Base-by-base conservation (phyloP, 64 coral and sea anemone species). In the Cladopsammia gracilis region DNA sequence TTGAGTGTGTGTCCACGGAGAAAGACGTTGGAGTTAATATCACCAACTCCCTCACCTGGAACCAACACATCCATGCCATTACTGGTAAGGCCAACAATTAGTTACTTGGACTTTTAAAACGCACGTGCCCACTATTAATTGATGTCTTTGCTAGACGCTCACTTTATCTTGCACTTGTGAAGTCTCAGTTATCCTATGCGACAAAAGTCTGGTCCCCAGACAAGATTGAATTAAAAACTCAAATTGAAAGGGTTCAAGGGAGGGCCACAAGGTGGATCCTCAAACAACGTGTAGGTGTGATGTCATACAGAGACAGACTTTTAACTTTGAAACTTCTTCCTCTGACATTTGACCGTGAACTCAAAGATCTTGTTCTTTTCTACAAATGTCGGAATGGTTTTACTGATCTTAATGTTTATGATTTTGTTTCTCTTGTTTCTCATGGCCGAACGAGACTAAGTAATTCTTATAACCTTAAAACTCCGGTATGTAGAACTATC, bases 71-170 rank as follows among this genome's bases (percentile, higher is more conserved):
- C 13, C 20, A 12, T 1, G 16, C 13, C 4, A 15, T 77, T 77
- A 26, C 25, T 25, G 78, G 52, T 25, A 82, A 82, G 59, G 78
- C 56, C 0, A 82, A 82, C 24, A 82, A n/a, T n/a, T n/a, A 82
- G 78, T 52, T 82, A 5, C 62, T 79, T 20, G 76, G 76, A 20
- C 76, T 82, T 43, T 16, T 82, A 0, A 60, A 24, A 5, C 50
- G 78, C 60, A 82, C 78, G 0, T 82, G 78, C 42, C 78, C 78
- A 1, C 16, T 82, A 44, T 1, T 62, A 16, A 82, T 16, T 4
- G 78, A 62, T 14, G 54, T 82, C 10, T 9, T 4, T 11, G 57
- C 22, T 15, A 59, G 53, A 11, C 22, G 78, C 22, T 5, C 20
- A 3, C n/a, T 82, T 4, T 82, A 62, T 14, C 56, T 82, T 6